Evolutionary conservation across 2,797 vertebrate species (phyloP).

Genomic region (Gallinago stenura): DNA sequence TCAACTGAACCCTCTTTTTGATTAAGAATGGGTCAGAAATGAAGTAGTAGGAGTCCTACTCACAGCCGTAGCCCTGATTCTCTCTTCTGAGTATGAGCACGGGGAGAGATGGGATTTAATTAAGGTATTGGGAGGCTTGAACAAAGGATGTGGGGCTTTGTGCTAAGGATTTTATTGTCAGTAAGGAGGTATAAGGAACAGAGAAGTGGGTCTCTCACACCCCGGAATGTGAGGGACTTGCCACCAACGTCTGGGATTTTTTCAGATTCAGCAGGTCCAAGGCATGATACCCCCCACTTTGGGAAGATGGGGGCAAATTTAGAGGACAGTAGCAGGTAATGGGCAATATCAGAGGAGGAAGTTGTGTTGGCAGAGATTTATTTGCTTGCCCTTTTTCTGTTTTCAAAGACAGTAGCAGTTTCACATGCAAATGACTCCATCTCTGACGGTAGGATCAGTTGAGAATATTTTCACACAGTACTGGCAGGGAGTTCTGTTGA

Average conservation of each 20-base stretch:
- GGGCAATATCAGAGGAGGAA: background rate
- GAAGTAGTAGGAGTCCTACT: background rate
- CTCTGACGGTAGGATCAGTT: background rate
- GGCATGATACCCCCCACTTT: fast-evolving
- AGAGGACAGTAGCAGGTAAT: background rate
- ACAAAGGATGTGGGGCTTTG: background rate
- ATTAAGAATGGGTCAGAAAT: background rate
- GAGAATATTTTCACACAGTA: constrained; percentile 32
- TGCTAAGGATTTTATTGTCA: background rate
- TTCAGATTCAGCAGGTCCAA: background rate
- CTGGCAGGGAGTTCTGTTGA: constrained; percentile 52
- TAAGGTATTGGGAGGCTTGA: background rate
- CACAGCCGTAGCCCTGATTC: background rate
- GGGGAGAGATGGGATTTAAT: background rate
- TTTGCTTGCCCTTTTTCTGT: constrained; percentile 1
- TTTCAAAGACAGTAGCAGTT: constrained; percentile 22
- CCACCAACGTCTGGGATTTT: background rate
- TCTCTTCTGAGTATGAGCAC: background rate
- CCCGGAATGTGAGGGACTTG: background rate
- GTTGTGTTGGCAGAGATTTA: background rate
- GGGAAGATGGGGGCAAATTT: background rate
- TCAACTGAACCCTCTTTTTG: background rate
- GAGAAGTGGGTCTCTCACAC: background rate
- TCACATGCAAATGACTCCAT: background rate
- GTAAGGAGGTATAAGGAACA: background rate